Conservation (phyloP, 2,113 vertebrate species). For the Colaptes auratus region DNA sequence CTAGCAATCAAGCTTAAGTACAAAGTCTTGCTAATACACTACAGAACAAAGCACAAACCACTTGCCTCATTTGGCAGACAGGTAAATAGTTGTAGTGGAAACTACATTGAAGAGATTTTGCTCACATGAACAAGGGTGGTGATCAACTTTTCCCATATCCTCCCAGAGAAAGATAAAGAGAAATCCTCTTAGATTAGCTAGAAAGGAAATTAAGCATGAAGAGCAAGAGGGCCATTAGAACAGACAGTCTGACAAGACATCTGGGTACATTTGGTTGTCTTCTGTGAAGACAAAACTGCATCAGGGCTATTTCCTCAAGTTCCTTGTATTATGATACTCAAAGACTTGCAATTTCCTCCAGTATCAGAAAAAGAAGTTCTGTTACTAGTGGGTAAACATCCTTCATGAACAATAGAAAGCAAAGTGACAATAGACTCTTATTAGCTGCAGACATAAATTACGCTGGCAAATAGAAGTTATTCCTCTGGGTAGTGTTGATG, state of each 20-base stretch:
- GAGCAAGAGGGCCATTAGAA: neutral
- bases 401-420: neutral
- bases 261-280: neutral
- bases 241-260: neutral
- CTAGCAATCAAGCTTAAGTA: neutral
- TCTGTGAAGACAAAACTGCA: neutral
- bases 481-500: neutral
- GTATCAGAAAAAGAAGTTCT: neutral
- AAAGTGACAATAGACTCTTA: neutral
- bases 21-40: neutral
- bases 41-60: neutral
- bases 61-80: neutral
- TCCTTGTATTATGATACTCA: neutral
- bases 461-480: neutral
- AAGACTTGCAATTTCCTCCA: neutral
- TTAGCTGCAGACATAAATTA: neutral
- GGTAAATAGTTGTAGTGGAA: neutral
- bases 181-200: conserved; percentile 47
- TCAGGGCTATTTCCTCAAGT: neutral
- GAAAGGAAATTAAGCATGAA: conserved; percentile 33
- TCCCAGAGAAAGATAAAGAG: conserved; percentile 11
- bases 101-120: neutral
- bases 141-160: neutral
- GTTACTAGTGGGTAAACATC: neutral
- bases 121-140: neutral